Evolutionary conservation across 2,797 vertebrate genomes (phyloP).

Genomic region (Amniataba percoides): DNA sequence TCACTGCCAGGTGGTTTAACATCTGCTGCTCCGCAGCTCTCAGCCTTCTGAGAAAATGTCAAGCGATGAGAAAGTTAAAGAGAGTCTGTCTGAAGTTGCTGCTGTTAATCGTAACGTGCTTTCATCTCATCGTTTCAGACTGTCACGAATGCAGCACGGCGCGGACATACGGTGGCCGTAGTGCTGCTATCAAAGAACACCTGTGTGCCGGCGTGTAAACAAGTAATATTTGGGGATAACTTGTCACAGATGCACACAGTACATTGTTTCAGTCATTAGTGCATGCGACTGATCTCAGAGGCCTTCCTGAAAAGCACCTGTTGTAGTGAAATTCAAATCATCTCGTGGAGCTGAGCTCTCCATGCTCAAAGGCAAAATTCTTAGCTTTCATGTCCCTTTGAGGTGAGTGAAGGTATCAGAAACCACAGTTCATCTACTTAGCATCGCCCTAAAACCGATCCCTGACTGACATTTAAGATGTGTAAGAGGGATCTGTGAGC

Average conservation of each 20-base stretch:
- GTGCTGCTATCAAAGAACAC: slow-evolving; percentile 72
- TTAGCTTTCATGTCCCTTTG: slow-evolving; percentile 10
- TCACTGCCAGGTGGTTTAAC: slow-evolving; percentile 76
- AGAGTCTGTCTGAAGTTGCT: slow-evolving; percentile 49
- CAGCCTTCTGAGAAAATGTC: slow-evolving; percentile 52
- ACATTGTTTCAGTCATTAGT: slow-evolving; percentile 54
- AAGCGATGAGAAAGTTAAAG: slow-evolving; percentile 47
- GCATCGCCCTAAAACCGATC: slow-evolving; percentile 53
- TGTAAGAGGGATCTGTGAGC: slow-evolving; percentile 58
- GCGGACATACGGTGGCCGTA: slow-evolving; percentile 28
- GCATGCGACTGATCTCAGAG: slow-evolving; percentile 32
- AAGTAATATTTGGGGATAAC: slow-evolving; percentile 54
- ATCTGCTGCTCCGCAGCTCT: slow-evolving; percentile 74
- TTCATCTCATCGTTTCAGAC: slow-evolving; percentile 67
- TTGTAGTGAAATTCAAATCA: slow-evolving; percentile 23
- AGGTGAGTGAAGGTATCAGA: slow-evolving; percentile 9
- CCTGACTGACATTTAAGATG: slow-evolving; percentile 65
- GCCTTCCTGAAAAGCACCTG: slow-evolving; percentile 62
- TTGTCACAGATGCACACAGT: slow-evolving; percentile 35
- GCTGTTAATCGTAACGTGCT: slow-evolving; percentile 67
- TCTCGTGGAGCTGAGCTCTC: background rate
- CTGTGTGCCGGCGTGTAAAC: slow-evolving; percentile 75
- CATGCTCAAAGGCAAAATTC: background rate
- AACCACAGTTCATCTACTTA: slow-evolving; percentile 12
- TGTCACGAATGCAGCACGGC: slow-evolving; percentile 53